Percentiles rank a stretch among this genome's conserved stretches.
Conservation (phyloP, 1,140 invertebrate genomes). For the Drosophila pseudoobscura region DNA sequence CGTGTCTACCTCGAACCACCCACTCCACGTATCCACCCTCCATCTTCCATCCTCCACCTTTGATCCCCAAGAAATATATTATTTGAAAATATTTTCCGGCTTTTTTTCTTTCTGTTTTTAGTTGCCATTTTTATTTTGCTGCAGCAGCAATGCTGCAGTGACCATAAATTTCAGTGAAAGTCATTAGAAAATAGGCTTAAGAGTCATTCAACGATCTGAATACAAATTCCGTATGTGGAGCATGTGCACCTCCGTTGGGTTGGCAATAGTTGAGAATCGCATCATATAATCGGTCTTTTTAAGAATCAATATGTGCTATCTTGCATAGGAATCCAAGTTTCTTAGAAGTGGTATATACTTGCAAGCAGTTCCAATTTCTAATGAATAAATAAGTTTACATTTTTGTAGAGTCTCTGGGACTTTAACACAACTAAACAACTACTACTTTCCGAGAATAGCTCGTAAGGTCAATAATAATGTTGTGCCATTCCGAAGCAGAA, state of each 20-base stretch:
- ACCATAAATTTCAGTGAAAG: conserved; percentile 57
- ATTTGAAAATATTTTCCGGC: conserved; percentile 46
- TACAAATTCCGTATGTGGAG: conserved; percentile 20
- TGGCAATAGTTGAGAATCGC: too few species aligned
- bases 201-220: conserved; percentile 29
- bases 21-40: neutral
- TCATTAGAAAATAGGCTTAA: conserved; percentile 54
- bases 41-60: neutral
- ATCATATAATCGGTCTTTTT: too few species aligned
- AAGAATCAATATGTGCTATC: too few species aligned
- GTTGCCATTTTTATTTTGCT: conserved; percentile 11
- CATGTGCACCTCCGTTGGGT: neutral
- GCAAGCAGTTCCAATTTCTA: too few species aligned
- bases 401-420: too few species aligned
- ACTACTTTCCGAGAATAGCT: too few species aligned
- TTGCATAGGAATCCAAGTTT: too few species aligned
- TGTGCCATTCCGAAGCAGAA: too few species aligned
- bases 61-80: conserved; percentile 35
- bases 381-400: too few species aligned
- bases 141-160: conserved; percentile 42
- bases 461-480: too few species aligned
- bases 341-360: too few species aligned
- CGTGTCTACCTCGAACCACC: conserved; percentile 20
- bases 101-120: conserved; percentile 20
- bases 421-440: too few species aligned